Conservation (phyloP, 2,797 vertebrate genomes). For the Platalea minor region DNA sequence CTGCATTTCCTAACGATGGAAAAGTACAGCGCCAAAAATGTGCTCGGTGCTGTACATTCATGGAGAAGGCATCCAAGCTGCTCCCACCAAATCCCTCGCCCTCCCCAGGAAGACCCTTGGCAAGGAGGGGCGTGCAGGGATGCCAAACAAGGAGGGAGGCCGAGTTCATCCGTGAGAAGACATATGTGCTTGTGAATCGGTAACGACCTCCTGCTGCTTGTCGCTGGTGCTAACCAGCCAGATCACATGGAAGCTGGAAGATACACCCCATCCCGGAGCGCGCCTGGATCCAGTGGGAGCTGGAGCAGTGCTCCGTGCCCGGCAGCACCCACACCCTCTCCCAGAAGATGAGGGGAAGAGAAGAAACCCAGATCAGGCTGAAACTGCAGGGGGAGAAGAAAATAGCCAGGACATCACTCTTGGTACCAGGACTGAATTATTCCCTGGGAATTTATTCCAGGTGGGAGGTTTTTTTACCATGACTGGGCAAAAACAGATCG, state of each 20-base stretch:
- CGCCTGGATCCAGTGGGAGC: accelerated
- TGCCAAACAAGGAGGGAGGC: not conserved
- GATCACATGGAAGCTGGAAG: not conserved
- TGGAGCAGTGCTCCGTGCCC: accelerated
- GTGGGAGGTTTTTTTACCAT: not conserved
- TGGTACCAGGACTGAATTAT: not conserved
- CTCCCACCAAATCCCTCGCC: not conserved
- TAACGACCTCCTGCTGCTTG: not conserved
- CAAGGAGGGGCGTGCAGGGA: accelerated
- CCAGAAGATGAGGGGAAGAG: not conserved
- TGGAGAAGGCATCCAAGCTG: accelerated
- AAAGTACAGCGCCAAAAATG: not conserved
- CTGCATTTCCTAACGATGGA: not conserved
- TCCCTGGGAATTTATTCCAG: not conserved
- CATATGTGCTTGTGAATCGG: accelerated
- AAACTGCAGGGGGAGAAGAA: accelerated
- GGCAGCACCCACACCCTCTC: not conserved
- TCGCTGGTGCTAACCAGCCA: accelerated
- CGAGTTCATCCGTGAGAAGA: accelerated
- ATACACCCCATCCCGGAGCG: accelerated
- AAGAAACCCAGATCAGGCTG: not conserved
- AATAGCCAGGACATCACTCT: not conserved
- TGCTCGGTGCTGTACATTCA: accelerated
- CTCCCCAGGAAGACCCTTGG: not conserved
- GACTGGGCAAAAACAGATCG: accelerated